These are phyloP conservation scores for Microcebus griseorufus DNA, from an alignment of 2,113 vertebrate species.

Conservation along the genomic window DNA sequence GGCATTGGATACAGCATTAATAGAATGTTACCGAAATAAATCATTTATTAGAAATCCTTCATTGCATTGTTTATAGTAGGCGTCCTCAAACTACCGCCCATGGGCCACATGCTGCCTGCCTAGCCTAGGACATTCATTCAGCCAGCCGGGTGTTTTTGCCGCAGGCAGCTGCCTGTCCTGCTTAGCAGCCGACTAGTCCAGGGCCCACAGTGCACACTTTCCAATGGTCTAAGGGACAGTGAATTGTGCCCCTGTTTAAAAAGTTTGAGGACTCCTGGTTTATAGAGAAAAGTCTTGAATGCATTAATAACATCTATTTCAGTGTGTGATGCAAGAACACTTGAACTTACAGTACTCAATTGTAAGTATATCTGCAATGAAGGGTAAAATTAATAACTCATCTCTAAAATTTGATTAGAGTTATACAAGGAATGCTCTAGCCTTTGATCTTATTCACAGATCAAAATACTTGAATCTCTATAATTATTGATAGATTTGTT, in stretches of 20 bases:
- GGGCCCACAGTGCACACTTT: no score
- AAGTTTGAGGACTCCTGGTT: not conserved
- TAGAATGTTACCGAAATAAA: constrained; percentile 38
- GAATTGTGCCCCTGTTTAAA: no score
- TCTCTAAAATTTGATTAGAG: not conserved
- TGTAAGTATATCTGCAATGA: not conserved
- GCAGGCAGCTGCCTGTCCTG: no score
- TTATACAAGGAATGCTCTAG: not conserved
- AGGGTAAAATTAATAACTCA: not conserved
- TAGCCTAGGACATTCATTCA: no score
- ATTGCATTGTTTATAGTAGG: not conserved
- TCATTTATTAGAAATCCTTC: not conserved
- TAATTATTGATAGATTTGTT: not conserved
- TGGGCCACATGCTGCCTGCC: no score
- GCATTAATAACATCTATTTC: not conserved
- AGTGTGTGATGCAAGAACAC: not conserved
- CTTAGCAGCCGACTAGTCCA: no score
- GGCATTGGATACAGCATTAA: not conserved
- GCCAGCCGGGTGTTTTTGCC: no score
- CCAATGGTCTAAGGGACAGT: no score
- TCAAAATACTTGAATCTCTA: not conserved
- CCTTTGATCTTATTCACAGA: not conserved
- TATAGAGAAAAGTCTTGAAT: not conserved
- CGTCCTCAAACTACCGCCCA: no score
- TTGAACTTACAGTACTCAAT: not conserved